Conservation (phyloP, 2,113 vertebrate species). For the Numida meleagris region DNA sequence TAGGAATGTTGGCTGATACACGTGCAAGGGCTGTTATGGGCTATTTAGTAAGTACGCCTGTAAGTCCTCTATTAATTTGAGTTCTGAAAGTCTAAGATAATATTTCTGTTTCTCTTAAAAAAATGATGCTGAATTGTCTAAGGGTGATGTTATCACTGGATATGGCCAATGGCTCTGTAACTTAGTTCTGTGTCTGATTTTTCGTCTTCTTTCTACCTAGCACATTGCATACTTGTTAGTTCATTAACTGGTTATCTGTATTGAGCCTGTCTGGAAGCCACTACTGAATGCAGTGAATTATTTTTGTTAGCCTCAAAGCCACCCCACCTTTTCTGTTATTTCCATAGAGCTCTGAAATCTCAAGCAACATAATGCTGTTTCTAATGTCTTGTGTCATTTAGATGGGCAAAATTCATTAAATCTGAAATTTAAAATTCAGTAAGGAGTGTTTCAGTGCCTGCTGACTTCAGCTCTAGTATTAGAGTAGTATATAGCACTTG, state of each 20-base stretch:
- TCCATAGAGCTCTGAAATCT: neutral
- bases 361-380: neutral
- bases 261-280: neutral
- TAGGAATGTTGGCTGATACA: neutral
- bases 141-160: neutral
- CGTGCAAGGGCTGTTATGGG: neutral
- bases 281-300: neutral
- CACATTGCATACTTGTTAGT: neutral
- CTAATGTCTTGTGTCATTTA: neutral
- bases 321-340: neutral
- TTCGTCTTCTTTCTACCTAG: neutral
- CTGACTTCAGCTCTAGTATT: neutral
- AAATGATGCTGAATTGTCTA: neutral
- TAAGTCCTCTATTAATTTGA: neutral
- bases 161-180: neutral
- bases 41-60: neutral
- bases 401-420: neutral
- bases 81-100: neutral
- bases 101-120: neutral
- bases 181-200: neutral
- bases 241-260: neutral
- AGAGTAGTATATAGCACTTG: neutral
- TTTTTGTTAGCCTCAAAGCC: neutral
- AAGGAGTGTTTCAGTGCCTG: neutral
- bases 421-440: neutral